A percentile compares a stretch with the other conserved stretches of the same genome.
Conservation (phyloP, 2,113 vertebrate species). For the Phyllopteryx taeniolatus region DNA sequence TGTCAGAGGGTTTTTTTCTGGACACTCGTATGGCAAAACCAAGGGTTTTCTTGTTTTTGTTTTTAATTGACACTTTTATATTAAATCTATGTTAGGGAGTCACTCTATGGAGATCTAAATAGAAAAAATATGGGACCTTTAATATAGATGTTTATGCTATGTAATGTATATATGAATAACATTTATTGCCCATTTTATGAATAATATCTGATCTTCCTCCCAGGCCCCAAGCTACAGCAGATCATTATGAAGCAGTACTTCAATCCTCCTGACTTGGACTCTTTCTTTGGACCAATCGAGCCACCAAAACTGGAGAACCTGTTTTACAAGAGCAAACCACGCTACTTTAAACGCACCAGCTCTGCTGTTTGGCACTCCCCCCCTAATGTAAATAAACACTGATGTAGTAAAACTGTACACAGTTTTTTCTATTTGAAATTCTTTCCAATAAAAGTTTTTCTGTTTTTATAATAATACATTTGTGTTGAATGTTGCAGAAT, state of each 20-base stretch:
- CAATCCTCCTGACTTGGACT: constrained; percentile 72
- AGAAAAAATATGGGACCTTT: too few relatives aligned
- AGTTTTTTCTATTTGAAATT: constrained; percentile 16
- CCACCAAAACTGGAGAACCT: constrained; percentile 82
- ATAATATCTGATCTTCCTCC: background rate
- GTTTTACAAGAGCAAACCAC: constrained; percentile 90
- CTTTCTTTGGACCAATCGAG: constrained; percentile 78
- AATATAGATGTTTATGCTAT: too few relatives aligned
- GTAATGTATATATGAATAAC: too few relatives aligned
- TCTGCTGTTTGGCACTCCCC: constrained; percentile 92
- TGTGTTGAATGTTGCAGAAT: background rate
- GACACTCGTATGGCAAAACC: too few relatives aligned
- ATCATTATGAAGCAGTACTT: constrained; percentile 85
- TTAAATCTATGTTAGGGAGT: too few relatives aligned
- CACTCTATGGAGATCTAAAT: too few relatives aligned
- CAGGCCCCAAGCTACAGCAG: constrained; percentile 80
- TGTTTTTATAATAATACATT: background rate
- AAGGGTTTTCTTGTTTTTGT: too few relatives aligned
- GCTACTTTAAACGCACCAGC: constrained; percentile 93
- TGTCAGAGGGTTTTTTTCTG: too few relatives aligned
- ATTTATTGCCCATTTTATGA: background rate
- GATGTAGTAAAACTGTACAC: constrained; percentile 25
- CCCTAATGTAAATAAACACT: constrained; percentile 55
- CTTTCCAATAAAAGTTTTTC: constrained; percentile 43
- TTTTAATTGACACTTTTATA: too few relatives aligned